Base-by-base conservation (phyloP, 2,888 invertebrate genomes). In the Pharmacophagus antenor region DNA sequence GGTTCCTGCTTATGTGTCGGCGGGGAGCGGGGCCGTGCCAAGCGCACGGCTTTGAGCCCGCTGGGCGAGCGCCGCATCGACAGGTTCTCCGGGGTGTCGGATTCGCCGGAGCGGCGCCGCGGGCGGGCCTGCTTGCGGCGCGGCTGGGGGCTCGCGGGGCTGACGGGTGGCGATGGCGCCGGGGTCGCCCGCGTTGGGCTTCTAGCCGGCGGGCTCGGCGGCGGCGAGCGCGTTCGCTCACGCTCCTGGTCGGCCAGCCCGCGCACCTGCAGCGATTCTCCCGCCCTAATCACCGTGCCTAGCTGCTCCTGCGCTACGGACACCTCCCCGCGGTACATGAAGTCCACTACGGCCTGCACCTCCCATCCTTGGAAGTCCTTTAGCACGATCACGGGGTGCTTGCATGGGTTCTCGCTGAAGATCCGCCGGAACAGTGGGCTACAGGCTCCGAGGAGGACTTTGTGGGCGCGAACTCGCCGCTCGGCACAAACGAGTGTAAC, bases 311-410 rank as follows among this genome's bases (percentile, higher is more conserved):
- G 95, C 7, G 95, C 94, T 55, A 97, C 96, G 68, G 95, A 95
- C 70, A 97, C 96, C 88, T 97, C 97, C 42, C 97, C 97, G 69
- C 96, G 95, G 88, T 98, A 98, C 97, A 97, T 97, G 78, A 97
- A 98, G 86, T 97, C 96, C 64, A 97, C 95, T 63, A 97, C 95
- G 37, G 96, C 96, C 74, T 96, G 95, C 64, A 98, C 95, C 74
- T 97, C 97, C 94, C 96, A 95, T 68, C 95, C 96, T 73, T 94
- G 94, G 81, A 97, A 96, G 90, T 97, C 97, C 82, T 97, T 97
- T 64, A 98, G 88, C 69, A 97, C 96, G 77, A 98, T 96, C 70
- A 97, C 96, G 46, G 97, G 97, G 82, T 98, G 97, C 83, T 97
- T 96, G 92, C 97, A 97, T 58, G 97, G 97, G 74, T 96, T 97